Base-by-base conservation (phyloP, 2,888 invertebrate species). In the Busseola fusca region DNA sequence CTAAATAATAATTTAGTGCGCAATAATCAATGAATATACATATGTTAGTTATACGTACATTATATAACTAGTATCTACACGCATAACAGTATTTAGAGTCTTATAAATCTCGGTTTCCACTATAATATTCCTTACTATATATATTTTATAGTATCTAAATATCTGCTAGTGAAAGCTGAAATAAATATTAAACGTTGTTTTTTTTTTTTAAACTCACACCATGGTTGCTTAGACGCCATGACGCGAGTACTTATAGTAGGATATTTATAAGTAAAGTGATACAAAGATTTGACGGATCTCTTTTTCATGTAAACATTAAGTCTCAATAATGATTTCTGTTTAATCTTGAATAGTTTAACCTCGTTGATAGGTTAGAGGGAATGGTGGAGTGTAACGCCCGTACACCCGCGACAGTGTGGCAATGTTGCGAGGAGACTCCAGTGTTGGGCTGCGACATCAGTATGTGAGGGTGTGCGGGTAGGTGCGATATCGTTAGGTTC, bases 1-100 rank as follows among this genome's bases (percentile, higher is more conserved):
- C 82, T 83, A 84, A 85, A 83, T 87, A 69, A 76, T 62, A 76
- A 72, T 86, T 86, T 89, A 90, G 86, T 85, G 86, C 73, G 87
- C 89, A 90, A 87, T 89, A 90, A 91, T 89, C 88, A 87, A 87
- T 86, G 72, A 87, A 85, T 89, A 89, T 87, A 89, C 84, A 87
- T 70, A 84, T 85, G 78, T 83, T 83, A 85, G 85, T 74, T 76
- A 76, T 74, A 84, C 78, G 59, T 86, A 81, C 70, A 76, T 83
- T 79, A 81, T 80, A 66, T 76, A 87, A 85, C 81, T 86, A 88
- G 85, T 86, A 85, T 90, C 89, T 86, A 87, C 85, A 86, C 87
- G 85, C 88, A 89, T 88, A 82, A 88, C 86, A 85, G 83, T 87
- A 84, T 87, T 87, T 90, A 89, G 87, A 80, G 78, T 78, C 84